A percentile compares a stretch with the other conserved stretches of the same genome.
Conservation (phyloP, 2,888 invertebrate genomes). For the Aphelenchoides bicaudatus region DNA sequence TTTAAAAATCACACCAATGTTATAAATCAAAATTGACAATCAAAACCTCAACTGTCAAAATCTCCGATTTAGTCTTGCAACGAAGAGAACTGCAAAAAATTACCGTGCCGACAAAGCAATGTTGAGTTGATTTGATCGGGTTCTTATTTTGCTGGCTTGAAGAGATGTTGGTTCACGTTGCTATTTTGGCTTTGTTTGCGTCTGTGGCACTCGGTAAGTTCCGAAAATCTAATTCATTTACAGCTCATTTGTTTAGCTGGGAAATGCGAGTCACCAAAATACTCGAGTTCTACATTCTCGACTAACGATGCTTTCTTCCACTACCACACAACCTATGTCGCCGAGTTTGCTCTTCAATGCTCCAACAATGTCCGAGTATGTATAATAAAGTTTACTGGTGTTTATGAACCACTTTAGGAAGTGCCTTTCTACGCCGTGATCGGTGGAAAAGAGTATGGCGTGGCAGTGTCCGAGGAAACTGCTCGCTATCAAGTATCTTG, state of each 20-base stretch:
- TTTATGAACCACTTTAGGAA: conserved; percentile 61
- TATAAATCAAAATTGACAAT: no score
- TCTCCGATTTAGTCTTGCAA: no score
- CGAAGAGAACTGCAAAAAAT: no score
- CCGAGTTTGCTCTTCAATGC: conserved; percentile 82
- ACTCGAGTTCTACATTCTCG: conserved; percentile 76
- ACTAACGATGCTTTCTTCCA: conserved; percentile 88
- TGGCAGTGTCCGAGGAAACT: conserved; percentile 73
- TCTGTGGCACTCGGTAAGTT: conserved; percentile 4
- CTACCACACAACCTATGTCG: conserved; percentile 82
- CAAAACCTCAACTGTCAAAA: no score
- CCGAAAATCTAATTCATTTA: no score
- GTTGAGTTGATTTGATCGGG: no score
- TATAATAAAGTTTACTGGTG: neutral
- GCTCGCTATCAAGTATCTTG: conserved; percentile 85
- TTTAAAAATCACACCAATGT: no score
- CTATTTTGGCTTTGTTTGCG: neutral
- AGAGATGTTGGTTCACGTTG: neutral
- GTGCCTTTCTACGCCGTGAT: conserved; percentile 83
- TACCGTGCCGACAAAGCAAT: no score
- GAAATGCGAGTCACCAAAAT: conserved; percentile 63
- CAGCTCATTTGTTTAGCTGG: conserved; percentile 23
- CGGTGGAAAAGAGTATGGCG: conserved; percentile 78
- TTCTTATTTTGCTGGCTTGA: no score
- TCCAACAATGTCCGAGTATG: conserved; percentile 64